These are phyloP conservation scores for Drosophila guanche DNA, from an alignment of 1,140 invertebrate genomes.

Conservation along the genomic window DNA sequence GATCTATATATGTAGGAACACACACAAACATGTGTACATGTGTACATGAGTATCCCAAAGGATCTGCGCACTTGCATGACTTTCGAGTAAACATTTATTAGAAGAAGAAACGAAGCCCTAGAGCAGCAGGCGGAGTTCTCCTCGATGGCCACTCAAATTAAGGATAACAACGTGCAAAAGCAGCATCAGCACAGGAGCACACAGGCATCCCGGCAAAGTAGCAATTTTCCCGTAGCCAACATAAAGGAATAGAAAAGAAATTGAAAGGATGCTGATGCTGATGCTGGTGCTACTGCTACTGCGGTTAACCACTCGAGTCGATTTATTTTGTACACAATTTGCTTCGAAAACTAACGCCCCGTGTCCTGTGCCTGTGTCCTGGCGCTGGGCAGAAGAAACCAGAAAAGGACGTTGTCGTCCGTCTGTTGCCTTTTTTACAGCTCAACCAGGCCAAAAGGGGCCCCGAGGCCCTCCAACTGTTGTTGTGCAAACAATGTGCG, in stretches of 20 bases:
- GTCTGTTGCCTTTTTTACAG: slow-evolving; percentile 63
- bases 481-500: slow-evolving; percentile 57
- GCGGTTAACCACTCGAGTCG: slow-evolving; percentile 77
- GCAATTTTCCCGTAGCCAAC: slow-evolving; percentile 46
- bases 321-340: slow-evolving; percentile 81
- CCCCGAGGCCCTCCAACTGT: slow-evolving; percentile 33
- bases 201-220: slow-evolving; percentile 47
- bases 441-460: slow-evolving; percentile 30
- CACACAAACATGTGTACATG: slow-evolving; percentile 29
- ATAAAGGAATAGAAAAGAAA: slow-evolving; percentile 13
- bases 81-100: slow-evolving; percentile 74
- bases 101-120: slow-evolving; percentile 25
- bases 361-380: slow-evolving; percentile 19
- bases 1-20: slow-evolving; percentile 7
- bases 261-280: slow-evolving; percentile 56
- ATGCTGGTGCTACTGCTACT: slow-evolving; percentile 24
- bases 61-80: slow-evolving; percentile 37
- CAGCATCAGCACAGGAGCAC: slow-evolving; percentile 11
- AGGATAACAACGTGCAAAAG: slow-evolving; percentile 68
- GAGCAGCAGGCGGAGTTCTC: slow-evolving; percentile 9
- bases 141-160: slow-evolving; percentile 81
- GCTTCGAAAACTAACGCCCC: slow-evolving; percentile 50
- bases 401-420: slow-evolving; percentile 57
- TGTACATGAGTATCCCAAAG: slow-evolving; percentile 7
- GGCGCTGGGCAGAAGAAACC: slow-evolving; percentile 21